These are phyloP conservation scores for Bombus pascuorum DNA, from an alignment of 1,140 invertebrate species.

Conservation along the genomic window DNA sequence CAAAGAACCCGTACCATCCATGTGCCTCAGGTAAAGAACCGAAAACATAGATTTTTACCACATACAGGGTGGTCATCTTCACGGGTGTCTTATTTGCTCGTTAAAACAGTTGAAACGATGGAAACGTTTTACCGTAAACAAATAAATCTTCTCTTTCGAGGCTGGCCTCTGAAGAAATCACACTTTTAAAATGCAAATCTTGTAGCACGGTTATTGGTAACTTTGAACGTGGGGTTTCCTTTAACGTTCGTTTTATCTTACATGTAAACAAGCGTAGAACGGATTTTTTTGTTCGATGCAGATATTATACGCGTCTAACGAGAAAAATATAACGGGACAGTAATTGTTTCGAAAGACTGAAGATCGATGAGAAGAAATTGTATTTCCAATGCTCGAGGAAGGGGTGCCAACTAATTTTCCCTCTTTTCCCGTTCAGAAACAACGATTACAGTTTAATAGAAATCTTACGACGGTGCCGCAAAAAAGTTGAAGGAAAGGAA, in stretches of 20 bases:
- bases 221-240: background rate
- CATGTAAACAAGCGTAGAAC: background rate
- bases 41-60: background rate
- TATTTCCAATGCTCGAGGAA: background rate
- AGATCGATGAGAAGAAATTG: slow-evolving; percentile 37
- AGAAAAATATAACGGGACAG: background rate
- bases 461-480: slow-evolving; percentile 18
- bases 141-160: background rate
- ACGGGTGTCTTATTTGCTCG: background rate
- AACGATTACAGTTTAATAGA: slow-evolving; percentile 47
- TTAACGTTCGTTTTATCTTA: background rate
- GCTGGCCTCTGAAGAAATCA: background rate
- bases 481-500: background rate
- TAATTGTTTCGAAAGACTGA: slow-evolving; percentile 10
- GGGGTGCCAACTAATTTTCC: slow-evolving; percentile 18
- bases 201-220: background rate
- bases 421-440: background rate
- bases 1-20: slow-evolving; percentile 40
- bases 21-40: slow-evolving; percentile 49
- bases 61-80: slow-evolving; percentile 7
- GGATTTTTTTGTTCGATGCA: background rate
- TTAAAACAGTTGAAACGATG: slow-evolving; percentile 2
- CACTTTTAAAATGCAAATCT: background rate
- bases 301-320: background rate
- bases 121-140: background rate